Evolutionary conservation across 2,888 invertebrate species (phyloP).

Genomic region (Agrochola lychnidis): DNA sequence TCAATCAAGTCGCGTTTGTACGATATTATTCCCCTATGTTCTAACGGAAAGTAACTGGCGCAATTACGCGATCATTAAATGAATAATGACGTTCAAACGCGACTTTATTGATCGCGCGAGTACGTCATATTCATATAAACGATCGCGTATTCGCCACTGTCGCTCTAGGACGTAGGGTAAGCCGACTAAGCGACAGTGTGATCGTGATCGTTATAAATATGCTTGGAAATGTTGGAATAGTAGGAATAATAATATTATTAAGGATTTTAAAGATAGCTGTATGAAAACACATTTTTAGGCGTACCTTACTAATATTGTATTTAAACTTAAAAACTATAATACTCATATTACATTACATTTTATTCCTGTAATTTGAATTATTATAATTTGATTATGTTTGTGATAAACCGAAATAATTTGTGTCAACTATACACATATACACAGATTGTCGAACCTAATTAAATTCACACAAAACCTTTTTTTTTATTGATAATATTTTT

Average conservation of each 20-base stretch:
- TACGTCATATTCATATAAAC: not conserved
- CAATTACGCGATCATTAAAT: not conserved
- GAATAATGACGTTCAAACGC: no score
- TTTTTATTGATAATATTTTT: slow-evolving; percentile 4
- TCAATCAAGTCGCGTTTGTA: no score
- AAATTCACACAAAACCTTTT: slow-evolving; percentile 12
- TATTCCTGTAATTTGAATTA: slow-evolving; percentile 55
- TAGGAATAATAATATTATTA: slow-evolving; percentile 4
- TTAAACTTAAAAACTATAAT: slow-evolving; percentile 64
- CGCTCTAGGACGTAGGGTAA: not conserved
- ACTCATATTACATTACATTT: slow-evolving; percentile 53
- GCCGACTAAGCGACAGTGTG: not conserved
- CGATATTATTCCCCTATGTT: not conserved
- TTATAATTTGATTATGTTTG: slow-evolving; percentile 55
- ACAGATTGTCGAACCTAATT: slow-evolving; percentile 20
- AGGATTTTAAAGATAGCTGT: not conserved
- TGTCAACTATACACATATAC: slow-evolving; percentile 16
- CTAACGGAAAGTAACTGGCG: not conserved
- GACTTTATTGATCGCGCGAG: not conserved
- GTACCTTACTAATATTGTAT: slow-evolving; percentile 54
- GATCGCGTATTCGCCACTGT: not conserved
- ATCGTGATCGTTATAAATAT: not conserved
- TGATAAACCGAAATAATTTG: slow-evolving; percentile 12
- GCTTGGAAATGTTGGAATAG: not conserved
- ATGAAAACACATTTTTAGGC: slow-evolving; percentile 26